Percentiles rank a stretch among this genome's conserved stretches.
Conservation (phyloP, 2,888 invertebrate genomes). For the Drosophila mayaguana region DNA sequence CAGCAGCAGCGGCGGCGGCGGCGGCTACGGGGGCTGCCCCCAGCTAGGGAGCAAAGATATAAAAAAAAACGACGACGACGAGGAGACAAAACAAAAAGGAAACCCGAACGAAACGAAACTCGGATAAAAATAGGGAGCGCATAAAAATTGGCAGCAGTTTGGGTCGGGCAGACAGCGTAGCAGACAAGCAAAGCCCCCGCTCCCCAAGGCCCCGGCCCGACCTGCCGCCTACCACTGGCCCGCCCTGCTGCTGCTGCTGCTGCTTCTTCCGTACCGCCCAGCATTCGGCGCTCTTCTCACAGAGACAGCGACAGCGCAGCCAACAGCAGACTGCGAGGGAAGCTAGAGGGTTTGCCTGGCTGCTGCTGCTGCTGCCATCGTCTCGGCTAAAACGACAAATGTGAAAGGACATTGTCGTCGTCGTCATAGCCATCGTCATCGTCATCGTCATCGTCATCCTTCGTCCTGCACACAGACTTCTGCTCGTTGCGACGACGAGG, state of each 20-base stretch:
- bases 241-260: neutral
- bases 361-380: constrained; percentile 56
- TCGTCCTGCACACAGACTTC: constrained; percentile 54
- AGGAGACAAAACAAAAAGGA: constrained; percentile 21
- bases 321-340: constrained; percentile 15
- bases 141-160: constrained; percentile 79
- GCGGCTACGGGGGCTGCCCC: constrained; percentile 3
- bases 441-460: constrained; percentile 53
- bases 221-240: neutral
- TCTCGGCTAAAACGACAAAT: constrained; percentile 77
- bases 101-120: constrained; percentile 54
- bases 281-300: constrained; percentile 31
- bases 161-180: constrained; percentile 73
- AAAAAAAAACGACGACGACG: constrained; percentile 12
- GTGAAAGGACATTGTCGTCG: constrained; percentile 80
- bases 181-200: constrained; percentile 66
- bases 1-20: neutral
- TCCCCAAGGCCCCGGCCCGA: neutral
- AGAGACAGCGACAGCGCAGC: constrained; percentile 24
- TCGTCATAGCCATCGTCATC: constrained; percentile 57
- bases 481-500: constrained; percentile 70
- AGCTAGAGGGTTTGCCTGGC: constrained; percentile 10
- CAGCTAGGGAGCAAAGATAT: constrained; percentile 45
- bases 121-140: constrained; percentile 77
- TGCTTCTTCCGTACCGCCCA: constrained; percentile 30